Conservation (phyloP, 2,797 vertebrate species). For the Oophaga sylvatica region DNA sequence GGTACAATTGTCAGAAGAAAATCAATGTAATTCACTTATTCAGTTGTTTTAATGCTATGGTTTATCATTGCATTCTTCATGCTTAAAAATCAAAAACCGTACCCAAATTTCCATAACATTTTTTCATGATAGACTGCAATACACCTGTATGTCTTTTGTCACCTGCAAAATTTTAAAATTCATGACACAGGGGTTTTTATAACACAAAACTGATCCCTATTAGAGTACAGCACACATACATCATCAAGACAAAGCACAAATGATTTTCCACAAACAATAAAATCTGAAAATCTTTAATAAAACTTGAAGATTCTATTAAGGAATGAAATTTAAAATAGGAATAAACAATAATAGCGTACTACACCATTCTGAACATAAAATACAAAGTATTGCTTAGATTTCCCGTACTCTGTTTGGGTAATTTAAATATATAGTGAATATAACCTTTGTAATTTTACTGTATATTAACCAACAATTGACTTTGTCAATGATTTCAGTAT, state of each 20-base stretch:
- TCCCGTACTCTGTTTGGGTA: background rate
- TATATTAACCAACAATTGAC: background rate
- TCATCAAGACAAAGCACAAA: background rate
- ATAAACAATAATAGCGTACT: background rate
- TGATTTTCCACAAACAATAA: background rate
- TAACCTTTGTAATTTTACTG: background rate
- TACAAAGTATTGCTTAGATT: background rate
- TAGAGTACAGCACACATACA: background rate
- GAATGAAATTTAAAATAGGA: background rate
- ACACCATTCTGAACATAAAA: background rate
- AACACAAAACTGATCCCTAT: background rate
- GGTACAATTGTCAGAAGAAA: too few relatives aligned
- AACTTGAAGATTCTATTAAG: background rate
- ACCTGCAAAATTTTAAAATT: background rate
- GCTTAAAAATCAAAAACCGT: too few relatives aligned
- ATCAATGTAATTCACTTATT: too few relatives aligned
- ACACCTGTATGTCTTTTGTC: background rate
- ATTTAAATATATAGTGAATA: background rate
- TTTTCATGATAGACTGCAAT: too few relatives aligned
- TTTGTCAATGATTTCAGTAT: background rate
- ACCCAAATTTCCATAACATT: too few relatives aligned
- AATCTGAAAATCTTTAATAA: constrained; percentile 6
- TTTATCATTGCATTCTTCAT: too few relatives aligned
- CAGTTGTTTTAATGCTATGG: too few relatives aligned
- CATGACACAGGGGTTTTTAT: background rate